Evolutionary conservation across 2,113 vertebrate genomes (phyloP).

Genomic region (Bostrychus sinensis): DNA sequence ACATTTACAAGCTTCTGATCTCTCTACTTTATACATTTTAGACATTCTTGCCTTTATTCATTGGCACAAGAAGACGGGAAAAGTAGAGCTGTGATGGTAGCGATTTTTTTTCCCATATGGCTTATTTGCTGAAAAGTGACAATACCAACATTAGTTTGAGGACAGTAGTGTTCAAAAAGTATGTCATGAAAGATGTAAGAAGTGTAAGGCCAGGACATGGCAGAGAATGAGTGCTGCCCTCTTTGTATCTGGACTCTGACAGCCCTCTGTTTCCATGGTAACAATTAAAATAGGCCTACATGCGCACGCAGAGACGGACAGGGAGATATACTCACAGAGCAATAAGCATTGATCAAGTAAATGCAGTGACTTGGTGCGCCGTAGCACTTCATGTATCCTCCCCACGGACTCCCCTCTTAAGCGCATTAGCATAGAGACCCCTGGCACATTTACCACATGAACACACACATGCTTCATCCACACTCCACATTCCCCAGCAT

Average conservation of each 20-base stretch:
- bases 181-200: conserved; percentile 14
- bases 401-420: conserved; percentile 21
- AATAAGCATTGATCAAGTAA: conserved; percentile 51
- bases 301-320: conserved; percentile 67
- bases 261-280: conserved; percentile 85
- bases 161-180: conserved; percentile 10
- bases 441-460: conserved; percentile 13
- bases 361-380: conserved; percentile 19
- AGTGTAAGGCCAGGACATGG: conserved; percentile 28
- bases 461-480: conserved; percentile 22
- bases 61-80: too few species aligned
- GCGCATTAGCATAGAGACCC: conserved; percentile 39
- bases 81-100: not conserved
- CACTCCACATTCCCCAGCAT: conserved; percentile 6
- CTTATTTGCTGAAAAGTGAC: not conserved
- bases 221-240: conserved; percentile 59
- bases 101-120: not conserved
- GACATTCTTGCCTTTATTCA: too few species aligned
- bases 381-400: conserved; percentile 15
- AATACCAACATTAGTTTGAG: not conserved
- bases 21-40: too few species aligned
- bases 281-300: conserved; percentile 83
- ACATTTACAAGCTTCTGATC: too few species aligned
- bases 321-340: conserved; percentile 51
- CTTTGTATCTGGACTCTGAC: conserved; percentile 80